These are phyloP conservation scores for Eurosta solidaginis DNA, from an alignment of 1,140 invertebrate species.

Conservation along the genomic window DNA sequence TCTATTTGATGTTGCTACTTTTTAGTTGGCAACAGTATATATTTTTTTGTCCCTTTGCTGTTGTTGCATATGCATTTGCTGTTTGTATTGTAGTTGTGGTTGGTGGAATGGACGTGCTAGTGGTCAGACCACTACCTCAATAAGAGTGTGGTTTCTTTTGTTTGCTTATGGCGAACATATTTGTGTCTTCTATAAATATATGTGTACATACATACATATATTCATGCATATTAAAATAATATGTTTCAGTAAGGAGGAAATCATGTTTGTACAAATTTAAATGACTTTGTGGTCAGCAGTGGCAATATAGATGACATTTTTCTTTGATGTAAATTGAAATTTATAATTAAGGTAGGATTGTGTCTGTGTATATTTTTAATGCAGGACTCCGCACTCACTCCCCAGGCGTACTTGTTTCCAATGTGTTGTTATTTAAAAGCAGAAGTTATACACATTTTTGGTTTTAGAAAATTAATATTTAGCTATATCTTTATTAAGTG, in stretches of 20 bases:
- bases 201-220: neutral
- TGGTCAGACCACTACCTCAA: slow-evolving; percentile 15
- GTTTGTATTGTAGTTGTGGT: neutral
- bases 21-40: neutral
- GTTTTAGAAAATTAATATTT: too few species aligned
- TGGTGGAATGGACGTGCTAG: neutral
- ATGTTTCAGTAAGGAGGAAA: neutral
- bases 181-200: neutral
- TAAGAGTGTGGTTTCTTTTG: slow-evolving; percentile 10
- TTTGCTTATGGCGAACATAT: too few species aligned
- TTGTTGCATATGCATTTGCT: neutral
- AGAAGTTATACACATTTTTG: too few species aligned
- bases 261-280: neutral
- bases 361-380: too few species aligned
- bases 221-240: neutral
- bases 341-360: too few species aligned
- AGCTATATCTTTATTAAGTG: too few species aligned
- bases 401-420: too few species aligned
- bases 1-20: too few species aligned
- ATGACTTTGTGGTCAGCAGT: neutral
- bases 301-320: neutral
- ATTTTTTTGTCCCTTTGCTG: neutral
- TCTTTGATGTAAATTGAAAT: too few species aligned
- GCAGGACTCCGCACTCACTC: too few species aligned
- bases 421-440: too few species aligned